A percentile compares a stretch with the other conserved stretches of the same genome.
Evolutionary conservation across 2,113 vertebrate species (phyloP).

Genomic region (Ophthalmolycus amberensis): DNA sequence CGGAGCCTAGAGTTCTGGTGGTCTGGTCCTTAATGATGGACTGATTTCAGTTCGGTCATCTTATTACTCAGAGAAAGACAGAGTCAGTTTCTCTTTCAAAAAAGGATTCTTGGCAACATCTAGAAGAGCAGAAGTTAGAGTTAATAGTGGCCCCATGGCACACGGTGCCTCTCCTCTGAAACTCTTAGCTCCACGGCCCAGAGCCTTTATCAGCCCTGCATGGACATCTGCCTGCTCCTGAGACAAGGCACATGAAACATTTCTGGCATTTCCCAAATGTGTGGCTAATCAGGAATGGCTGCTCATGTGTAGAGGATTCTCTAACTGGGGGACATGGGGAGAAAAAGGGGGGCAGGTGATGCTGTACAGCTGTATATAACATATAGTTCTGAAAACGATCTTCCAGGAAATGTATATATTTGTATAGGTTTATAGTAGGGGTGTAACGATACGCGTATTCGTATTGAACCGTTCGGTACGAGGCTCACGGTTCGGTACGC

Average conservation of each 20-base stretch:
- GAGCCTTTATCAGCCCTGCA: conserved; percentile 43
- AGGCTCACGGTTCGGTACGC: no score
- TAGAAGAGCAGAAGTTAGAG: conserved; percentile 8
- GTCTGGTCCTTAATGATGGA: neutral
- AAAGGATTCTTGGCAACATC: neutral
- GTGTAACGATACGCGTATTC: no score
- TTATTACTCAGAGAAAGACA: conserved; percentile 40
- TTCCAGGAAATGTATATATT: conserved; percentile 26
- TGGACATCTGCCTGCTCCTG: conserved; percentile 49
- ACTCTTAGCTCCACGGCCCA: conserved; percentile 12
- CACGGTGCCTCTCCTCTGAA: conserved; percentile 23
- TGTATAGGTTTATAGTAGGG: conserved; percentile 27
- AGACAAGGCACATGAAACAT: conserved; percentile 73
- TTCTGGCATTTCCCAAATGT: conserved; percentile 80
- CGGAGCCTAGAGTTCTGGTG: conserved; percentile 34
- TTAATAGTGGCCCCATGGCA: conserved; percentile 23
- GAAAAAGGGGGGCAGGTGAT: conserved; percentile 10
- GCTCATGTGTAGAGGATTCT: conserved; percentile 62
- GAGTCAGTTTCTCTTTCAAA: neutral
- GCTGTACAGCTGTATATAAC: conserved; percentile 33
- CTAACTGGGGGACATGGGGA: conserved; percentile 29
- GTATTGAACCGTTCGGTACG: no score
- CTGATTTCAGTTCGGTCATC: conserved; percentile 17
- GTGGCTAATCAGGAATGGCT: conserved; percentile 80
- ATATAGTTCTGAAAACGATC: conserved; percentile 13